Evolutionary conservation across 2,113 vertebrate genomes (phyloP).

Genomic region (Uria aalge): DNA sequence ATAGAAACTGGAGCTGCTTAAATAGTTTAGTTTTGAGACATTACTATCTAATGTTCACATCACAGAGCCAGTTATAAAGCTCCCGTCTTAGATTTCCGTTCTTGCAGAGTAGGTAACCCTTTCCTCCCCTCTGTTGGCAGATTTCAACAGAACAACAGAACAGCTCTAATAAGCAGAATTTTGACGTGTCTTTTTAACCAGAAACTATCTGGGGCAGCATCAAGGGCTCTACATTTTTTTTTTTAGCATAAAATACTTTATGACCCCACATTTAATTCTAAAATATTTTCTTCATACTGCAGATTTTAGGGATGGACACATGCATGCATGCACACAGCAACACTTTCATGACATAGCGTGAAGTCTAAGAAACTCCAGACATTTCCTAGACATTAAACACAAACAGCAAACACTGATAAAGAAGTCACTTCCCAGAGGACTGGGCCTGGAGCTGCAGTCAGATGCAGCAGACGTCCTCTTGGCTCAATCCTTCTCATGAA

Average conservation of each 20-base stretch:
- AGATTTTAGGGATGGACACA: not conserved
- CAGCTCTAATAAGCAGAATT: not conserved
- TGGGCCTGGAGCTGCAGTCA: not conserved
- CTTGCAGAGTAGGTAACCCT: constrained; percentile 15
- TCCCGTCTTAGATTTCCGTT: not conserved
- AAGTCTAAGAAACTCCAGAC: not conserved
- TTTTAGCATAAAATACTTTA: not conserved
- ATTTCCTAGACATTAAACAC: not conserved
- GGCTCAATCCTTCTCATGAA: not conserved
- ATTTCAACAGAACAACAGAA: not conserved
- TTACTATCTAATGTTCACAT: constrained; percentile 37
- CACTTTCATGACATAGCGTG: fast-evolving
- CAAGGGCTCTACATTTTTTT: not conserved
- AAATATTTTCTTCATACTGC: not conserved
- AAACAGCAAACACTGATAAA: not conserved
- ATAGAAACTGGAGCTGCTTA: constrained; percentile 17
- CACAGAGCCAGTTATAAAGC: constrained; percentile 16
- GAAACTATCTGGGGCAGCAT: not conserved
- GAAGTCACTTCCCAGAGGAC: not conserved
- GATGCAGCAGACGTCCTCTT: not conserved
- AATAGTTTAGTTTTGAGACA: constrained; percentile 51
- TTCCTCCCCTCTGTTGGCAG: constrained; percentile 13
- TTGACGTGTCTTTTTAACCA: not conserved
- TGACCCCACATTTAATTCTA: not conserved
- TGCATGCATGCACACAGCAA: not conserved